Base-by-base conservation (phyloP, 2,113 vertebrate species). In the Passerina amoena region DNA sequence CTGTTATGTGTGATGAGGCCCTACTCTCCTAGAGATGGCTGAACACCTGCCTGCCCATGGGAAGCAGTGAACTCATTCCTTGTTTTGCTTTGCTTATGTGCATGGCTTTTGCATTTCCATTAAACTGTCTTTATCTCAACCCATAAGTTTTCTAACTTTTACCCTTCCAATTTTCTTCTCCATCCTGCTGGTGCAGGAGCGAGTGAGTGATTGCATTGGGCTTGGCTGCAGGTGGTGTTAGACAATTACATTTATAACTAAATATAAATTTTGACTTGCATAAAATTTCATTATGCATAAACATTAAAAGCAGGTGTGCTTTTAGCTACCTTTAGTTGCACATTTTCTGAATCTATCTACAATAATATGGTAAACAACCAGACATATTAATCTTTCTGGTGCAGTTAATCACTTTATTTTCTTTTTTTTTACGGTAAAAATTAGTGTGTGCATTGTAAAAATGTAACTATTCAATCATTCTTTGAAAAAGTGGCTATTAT, bases 151-250 rank as follows among this genome's bases (percentile, higher is more conserved):
- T 82, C 38, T 53, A 19, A 12, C 24, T 82, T 59, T 68, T 54
- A 69, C 24, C 4, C 30, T 61, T 69, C 21, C 18, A 40, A 31
- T 82, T 61, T 17, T 54, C 54, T 48, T 60, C 14, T 23, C 25
- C 10, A 61, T 35, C n/a, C 18, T 35, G 17, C n/a, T 61, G 14
- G 3, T 42, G 14, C 1, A 2, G 5, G 15, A 53, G 11, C 40
- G 28, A 81, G 13, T 28, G 22, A 38, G 7, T 24, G 30, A 44
- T 20, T 68, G 14, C 0, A 0, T 25, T 66, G 45, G 21, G n/a
- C 30, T 61, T 76, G 47, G n/a, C 17, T 82, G 63, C 63, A 69
- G 70, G 54, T 82, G 63, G n/a, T 30, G 25, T 61, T 54, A 61
- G 64, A 54, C 35, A 45, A 54, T 54, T 53, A 54, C 21, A 35